These are phyloP conservation scores for Zeugodacus cucurbitae DNA, from an alignment of 1,140 invertebrate genomes.

Conservation along the genomic window DNA sequence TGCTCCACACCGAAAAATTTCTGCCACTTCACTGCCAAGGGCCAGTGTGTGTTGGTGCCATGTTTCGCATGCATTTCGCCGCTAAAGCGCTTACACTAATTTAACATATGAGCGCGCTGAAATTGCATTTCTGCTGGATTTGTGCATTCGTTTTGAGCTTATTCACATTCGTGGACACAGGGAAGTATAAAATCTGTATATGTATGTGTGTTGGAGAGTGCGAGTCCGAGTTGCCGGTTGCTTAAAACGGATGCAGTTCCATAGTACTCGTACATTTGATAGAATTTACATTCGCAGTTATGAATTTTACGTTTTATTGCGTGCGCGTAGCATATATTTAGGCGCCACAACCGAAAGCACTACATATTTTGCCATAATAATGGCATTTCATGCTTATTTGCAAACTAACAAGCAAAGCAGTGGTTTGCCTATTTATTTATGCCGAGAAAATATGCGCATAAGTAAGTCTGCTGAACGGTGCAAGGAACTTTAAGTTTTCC, in stretches of 20 bases:
- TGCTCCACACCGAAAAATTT: not conserved
- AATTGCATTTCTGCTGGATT: conserved; percentile 25
- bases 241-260: not conserved
- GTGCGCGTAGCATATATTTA: not conserved
- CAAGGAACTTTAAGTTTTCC: not conserved
- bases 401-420: not conserved
- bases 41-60: not conserved
- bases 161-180: not conserved
- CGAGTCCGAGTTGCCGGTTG: not conserved
- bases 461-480: not conserved
- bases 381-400: conserved; percentile 17
- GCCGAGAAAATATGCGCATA: not conserved
- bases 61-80: not conserved
- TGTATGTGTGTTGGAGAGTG: not conserved
- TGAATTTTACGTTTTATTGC: conserved; percentile 7
- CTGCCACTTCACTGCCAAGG: not conserved
- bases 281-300: conserved; percentile 21
- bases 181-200: not conserved
- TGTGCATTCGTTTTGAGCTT: not conserved
- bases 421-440: not conserved
- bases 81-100: not conserved
- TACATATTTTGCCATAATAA: conserved; percentile 3
- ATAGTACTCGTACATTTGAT: not conserved
- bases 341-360: not conserved
- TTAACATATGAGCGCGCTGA: conserved; percentile 7